A percentile compares a stretch with the other conserved stretches of the same genome.
phyloP scores from a whole-genome alignment of 2,113 vertebrate species.

The Phrynocephalus versicolor region DNA sequence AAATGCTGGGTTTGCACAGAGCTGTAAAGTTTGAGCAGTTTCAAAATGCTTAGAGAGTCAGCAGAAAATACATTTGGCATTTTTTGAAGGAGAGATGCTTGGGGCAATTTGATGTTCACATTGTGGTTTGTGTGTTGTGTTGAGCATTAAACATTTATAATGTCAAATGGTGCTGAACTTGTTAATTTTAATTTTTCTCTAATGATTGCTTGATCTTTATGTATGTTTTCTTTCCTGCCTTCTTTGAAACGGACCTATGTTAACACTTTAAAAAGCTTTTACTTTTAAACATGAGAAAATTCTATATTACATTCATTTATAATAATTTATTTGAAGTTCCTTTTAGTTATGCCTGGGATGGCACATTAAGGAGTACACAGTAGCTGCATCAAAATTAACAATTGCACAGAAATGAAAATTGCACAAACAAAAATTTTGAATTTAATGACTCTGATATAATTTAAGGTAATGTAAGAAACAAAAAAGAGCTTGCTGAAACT shows the following conservation, averaged over 20 bases:
- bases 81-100: neutral
- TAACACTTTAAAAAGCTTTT: neutral
- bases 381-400: neutral
- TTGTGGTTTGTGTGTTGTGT: neutral
- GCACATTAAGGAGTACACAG: neutral
- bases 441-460: neutral
- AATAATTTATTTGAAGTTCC: neutral
- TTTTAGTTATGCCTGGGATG: neutral
- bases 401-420: neutral
- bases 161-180: neutral
- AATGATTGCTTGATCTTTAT: neutral
- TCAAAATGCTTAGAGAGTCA: neutral
- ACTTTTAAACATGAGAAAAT: neutral
- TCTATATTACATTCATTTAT: neutral
- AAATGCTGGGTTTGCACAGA: neutral
- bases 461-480: neutral
- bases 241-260: neutral
- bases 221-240: neutral
- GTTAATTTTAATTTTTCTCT: neutral
- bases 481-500: neutral
- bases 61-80: neutral
- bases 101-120: slow-evolving; percentile 13
- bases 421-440: neutral
- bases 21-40: neutral
- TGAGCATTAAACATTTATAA: slow-evolving; percentile 12